Base-by-base conservation (phyloP, 2,888 invertebrate species). In the Platycnemis pennipes region DNA sequence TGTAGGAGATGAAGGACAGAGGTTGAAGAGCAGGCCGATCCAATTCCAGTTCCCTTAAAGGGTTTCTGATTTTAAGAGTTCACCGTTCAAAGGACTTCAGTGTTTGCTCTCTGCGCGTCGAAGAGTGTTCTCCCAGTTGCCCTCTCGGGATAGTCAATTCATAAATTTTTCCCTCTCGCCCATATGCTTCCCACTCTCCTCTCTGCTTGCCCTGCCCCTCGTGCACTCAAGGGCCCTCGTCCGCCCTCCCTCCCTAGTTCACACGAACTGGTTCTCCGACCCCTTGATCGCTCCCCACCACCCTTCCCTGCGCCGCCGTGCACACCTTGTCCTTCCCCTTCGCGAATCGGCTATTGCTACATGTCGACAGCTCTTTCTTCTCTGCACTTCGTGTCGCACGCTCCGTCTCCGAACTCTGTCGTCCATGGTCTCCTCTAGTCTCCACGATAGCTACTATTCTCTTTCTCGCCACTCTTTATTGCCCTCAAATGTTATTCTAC, bases 261-360 rank as follows among this genome's bases (percentile, higher is more conserved):
- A n/a, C n/a, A n/a, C n/a, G n/a, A n/a, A n/a, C n/a, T n/a, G 19
- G 53, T 53, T 13, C 53, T 11, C 19, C 53, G 53, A 53, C 11
- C 13, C 53, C n/a, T 13, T 11, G 53, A 16, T 8, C 31, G 77
- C 77, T 31, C 37, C 37, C 77, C 26, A 13, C 31, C 77, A 13
- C 31, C 13, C 0, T 31, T 26, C 77, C 31, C n/a, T 88, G 46
- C 31, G 31, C 46, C n/a, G 63, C 22, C 22, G 86, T 11, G 5
- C 44, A 37, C 85, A n/a, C 53, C 89, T 31, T n/a, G 69, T 22
- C 91, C 63, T 63, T 37, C 69, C 37, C 63, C 63, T 77, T 77
- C 77, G 37, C 37, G 31, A 77, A 77, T 77, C 77, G 37, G 37
- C 77, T n/a, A 8, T 37, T 49, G 11, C 19, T 49, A 11, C 19